A percentile compares a stretch with the other conserved stretches of the same genome.
Conservation (phyloP, 2,113 vertebrate species). For the Bubo scandiacus region DNA sequence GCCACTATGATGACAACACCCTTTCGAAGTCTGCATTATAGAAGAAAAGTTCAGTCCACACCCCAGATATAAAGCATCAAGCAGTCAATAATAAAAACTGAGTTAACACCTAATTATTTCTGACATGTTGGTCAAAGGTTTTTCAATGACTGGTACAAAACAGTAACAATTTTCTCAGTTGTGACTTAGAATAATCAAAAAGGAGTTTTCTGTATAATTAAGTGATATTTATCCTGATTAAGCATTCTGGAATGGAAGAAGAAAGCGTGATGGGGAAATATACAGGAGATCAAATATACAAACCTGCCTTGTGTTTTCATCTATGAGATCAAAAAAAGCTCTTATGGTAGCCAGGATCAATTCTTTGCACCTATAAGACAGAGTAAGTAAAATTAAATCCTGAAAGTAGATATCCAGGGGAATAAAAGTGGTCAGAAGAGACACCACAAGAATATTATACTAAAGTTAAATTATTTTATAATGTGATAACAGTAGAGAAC, state of each 20-base stretch:
- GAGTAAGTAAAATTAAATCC: not conserved
- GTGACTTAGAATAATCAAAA: not conserved
- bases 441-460: not conserved
- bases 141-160: not conserved
- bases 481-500: not conserved
- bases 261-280: not conserved
- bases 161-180: not conserved
- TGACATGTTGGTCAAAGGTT: not conserved
- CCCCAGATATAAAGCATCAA: not conserved
- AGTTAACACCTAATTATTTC: not conserved
- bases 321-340: slow-evolving; percentile 92
- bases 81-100: not conserved
- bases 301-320: slow-evolving; percentile 91
- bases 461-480: not conserved
- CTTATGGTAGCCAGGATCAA: slow-evolving; percentile 90
- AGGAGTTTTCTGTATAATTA: not conserved
- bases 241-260: not conserved
- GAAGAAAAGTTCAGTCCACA: not conserved
- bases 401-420: not conserved
- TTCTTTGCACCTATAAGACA: slow-evolving; percentile 90
- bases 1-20: not conserved
- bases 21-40: not conserved
- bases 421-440: not conserved
- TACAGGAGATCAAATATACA: slow-evolving; percentile 9
- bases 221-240: not conserved